phyloP scores from a whole-genome alignment of 2,797 vertebrate genomes.

The Cyprinella venusta region DNA sequence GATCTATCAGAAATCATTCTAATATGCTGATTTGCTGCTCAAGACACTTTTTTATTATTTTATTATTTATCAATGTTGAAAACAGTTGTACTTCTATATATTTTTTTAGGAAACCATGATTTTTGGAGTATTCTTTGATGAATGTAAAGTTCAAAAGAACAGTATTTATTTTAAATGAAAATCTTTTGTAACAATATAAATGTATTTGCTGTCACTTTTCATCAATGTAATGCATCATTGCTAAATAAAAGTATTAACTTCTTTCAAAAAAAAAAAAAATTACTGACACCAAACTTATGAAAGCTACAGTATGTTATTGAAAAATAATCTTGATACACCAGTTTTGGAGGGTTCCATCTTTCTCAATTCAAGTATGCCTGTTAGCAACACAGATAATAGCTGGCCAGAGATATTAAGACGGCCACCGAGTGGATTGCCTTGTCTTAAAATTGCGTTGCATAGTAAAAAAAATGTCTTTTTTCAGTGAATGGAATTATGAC shows the following conservation, averaged over 20 bases:
- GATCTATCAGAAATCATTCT: too few species aligned
- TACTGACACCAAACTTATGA: background rate
- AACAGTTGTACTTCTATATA: too few species aligned
- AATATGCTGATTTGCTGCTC: too few species aligned
- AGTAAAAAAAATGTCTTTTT: background rate
- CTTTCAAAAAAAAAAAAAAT: background rate
- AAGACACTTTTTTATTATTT: too few species aligned
- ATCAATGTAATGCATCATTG: background rate
- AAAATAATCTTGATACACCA: background rate
- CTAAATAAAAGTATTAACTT: background rate
- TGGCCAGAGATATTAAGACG: background rate
- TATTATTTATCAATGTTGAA: too few species aligned
- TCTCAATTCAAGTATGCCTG: background rate
- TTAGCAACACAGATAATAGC: constrained; percentile 5
- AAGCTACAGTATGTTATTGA: background rate
- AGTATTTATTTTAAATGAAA: too few species aligned
- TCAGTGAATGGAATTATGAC: background rate
- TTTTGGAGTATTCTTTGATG: too few species aligned
- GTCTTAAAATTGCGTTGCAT: background rate
- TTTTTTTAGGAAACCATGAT: too few species aligned
- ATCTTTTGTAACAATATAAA: too few species aligned
- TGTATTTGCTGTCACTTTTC: too few species aligned
- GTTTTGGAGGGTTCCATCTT: background rate
- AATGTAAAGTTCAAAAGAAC: too few species aligned
- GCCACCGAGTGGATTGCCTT: background rate